phyloP scores from a whole-genome alignment of 2,113 vertebrate species.

The Glaucidium brasilianum region DNA sequence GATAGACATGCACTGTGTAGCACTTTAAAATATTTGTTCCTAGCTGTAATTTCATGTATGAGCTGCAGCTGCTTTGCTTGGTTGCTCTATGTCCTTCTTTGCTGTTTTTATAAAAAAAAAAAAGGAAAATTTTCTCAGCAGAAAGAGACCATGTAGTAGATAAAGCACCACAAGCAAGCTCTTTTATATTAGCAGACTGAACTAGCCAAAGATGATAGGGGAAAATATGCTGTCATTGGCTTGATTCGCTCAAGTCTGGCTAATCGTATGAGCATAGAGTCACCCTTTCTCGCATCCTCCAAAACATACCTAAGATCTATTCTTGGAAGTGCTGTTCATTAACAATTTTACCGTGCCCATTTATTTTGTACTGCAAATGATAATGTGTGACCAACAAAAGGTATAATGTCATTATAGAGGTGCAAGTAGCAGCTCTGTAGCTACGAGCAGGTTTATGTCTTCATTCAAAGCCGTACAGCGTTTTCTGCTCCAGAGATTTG shows the following conservation, averaged over 20 bases:
- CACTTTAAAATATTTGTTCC: background rate
- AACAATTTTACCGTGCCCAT: background rate
- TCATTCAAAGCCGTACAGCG: background rate
- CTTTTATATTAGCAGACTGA: background rate
- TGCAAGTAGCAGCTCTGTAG: background rate
- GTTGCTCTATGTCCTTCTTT: background rate
- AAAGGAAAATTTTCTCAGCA: background rate
- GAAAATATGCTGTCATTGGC: background rate
- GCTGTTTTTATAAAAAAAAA: background rate
- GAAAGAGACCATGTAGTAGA: background rate
- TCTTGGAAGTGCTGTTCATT: background rate
- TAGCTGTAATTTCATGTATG: background rate
- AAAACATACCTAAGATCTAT: background rate
- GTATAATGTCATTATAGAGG: background rate
- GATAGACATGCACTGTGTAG: background rate
- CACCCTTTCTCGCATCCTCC: background rate
- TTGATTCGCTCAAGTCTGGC: background rate
- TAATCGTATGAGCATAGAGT: background rate
- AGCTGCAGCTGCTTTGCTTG: background rate
- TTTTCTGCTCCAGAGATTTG: background rate
- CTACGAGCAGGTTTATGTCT: background rate
- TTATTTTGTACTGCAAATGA: background rate
- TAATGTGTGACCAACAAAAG: constrained; percentile 14
- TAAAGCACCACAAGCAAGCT: background rate
- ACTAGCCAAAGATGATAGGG: background rate